Conservation (phyloP, 1,140 invertebrate genomes). For the Drosophila parvula region DNA sequence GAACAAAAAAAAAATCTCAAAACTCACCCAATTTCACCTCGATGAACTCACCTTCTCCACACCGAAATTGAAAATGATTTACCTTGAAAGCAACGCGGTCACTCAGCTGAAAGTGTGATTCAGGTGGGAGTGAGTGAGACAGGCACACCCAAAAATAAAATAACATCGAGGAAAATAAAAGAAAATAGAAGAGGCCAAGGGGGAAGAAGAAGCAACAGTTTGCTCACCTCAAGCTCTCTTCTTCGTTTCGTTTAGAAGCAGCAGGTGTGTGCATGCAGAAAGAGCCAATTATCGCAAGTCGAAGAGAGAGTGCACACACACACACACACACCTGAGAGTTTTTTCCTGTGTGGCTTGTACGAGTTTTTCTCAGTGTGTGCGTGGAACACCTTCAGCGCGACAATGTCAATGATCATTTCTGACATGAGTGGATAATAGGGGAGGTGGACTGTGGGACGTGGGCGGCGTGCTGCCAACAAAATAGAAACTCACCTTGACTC, state of each 20-base stretch:
- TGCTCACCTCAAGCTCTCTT: slow-evolving; percentile 39
- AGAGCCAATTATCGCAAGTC: slow-evolving; percentile 35
- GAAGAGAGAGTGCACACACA: slow-evolving; percentile 19
- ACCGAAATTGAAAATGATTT: slow-evolving; percentile 48
- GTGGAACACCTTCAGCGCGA: slow-evolving; percentile 76
- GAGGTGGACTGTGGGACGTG: slow-evolving; percentile 41
- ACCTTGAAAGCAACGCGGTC: slow-evolving; percentile 71
- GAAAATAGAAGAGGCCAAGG: slow-evolving; percentile 38
- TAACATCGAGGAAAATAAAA: slow-evolving; percentile 26
- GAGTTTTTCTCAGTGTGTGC: slow-evolving; percentile 17
- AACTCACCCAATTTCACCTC: slow-evolving; percentile 33
- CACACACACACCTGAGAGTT: slow-evolving; percentile 26
- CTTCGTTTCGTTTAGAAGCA: slow-evolving; percentile 23
- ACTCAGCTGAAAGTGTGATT: slow-evolving; percentile 61
- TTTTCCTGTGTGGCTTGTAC: neutral
- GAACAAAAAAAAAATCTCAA: neutral
- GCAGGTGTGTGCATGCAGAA: slow-evolving; percentile 58
- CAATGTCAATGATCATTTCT: slow-evolving; percentile 83
- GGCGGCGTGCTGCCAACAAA: slow-evolving; percentile 61
- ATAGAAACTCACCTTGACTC: slow-evolving; percentile 60
- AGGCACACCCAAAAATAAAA: slow-evolving; percentile 25
- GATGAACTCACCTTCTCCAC: slow-evolving; percentile 22
- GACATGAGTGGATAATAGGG: slow-evolving; percentile 44
- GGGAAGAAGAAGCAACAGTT: slow-evolving; percentile 52
- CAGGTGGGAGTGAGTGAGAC: slow-evolving; percentile 25